These are phyloP conservation scores for Psittacula cyanocephala DNA, from an alignment of 2,113 vertebrate species.

Conservation along the genomic window DNA sequence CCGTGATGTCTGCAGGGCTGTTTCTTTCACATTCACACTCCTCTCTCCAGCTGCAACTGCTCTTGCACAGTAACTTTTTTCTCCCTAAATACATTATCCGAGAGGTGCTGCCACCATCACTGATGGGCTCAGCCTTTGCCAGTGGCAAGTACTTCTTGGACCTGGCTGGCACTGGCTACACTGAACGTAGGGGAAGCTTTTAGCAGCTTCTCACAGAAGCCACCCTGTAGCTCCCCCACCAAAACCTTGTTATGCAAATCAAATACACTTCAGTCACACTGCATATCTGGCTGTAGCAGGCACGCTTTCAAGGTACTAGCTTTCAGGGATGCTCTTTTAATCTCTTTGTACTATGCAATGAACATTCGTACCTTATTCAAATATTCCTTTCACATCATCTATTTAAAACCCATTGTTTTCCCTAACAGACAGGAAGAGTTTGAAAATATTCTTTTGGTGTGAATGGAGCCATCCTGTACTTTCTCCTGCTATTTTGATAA, in stretches of 20 bases:
- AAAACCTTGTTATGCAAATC: neutral
- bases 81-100: neutral
- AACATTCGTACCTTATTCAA: neutral
- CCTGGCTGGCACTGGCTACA: neutral
- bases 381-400: neutral
- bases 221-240: neutral
- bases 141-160: neutral
- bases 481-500: neutral
- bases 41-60: neutral
- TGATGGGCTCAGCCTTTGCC: neutral
- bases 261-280: neutral
- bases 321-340: neutral
- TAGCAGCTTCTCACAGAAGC: neutral
- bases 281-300: neutral
- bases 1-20: neutral
- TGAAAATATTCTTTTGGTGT: neutral
- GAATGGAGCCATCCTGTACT: neutral
- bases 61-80: neutral
- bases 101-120: neutral
- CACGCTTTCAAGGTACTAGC: neutral
- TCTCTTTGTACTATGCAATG: neutral
- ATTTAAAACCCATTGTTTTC: neutral
- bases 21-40: neutral
- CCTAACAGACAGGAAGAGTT: neutral
- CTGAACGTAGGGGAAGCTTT: neutral